Conservation (phyloP, 2,888 invertebrate genomes). For the Meteorus colon region DNA sequence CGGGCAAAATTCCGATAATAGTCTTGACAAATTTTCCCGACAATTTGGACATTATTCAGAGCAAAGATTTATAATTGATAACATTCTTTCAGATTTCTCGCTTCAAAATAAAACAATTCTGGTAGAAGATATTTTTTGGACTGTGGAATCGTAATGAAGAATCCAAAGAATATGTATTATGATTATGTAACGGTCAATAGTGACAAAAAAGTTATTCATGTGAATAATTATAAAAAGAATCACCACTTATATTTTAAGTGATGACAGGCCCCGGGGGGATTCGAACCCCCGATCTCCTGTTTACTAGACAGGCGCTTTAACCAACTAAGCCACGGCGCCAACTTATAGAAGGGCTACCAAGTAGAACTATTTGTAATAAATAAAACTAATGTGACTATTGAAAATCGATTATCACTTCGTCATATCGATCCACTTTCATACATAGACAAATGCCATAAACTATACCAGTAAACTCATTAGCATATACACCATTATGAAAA, state of each 20-base stretch:
- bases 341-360: background rate
- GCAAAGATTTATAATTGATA: slow-evolving; percentile 46
- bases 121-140: background rate
- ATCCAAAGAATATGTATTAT: too few relatives aligned
- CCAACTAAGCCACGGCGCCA: slow-evolving; percentile 86
- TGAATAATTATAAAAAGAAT: slow-evolving; percentile 28
- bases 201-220: background rate
- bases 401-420: too few relatives aligned
- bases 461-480: too few relatives aligned
- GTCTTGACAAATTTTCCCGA: background rate
- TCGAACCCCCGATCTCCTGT: slow-evolving; percentile 82
- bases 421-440: too few relatives aligned
- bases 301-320: slow-evolving; percentile 84
- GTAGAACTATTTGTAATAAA: too few relatives aligned
- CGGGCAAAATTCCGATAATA: background rate
- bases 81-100: slow-evolving; percentile 52
- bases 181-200: background rate
- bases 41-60: background rate
- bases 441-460: too few relatives aligned
- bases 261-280: slow-evolving; percentile 77
- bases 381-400: too few relatives aligned
- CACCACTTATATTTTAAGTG: slow-evolving; percentile 27
- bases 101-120: slow-evolving; percentile 37
- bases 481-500: too few relatives aligned
- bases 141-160: too few relatives aligned